A percentile compares a stretch with the other conserved stretches of the same genome.
Conservation (phyloP, 1,140 invertebrate species). For the Agrypnia vestita region DNA sequence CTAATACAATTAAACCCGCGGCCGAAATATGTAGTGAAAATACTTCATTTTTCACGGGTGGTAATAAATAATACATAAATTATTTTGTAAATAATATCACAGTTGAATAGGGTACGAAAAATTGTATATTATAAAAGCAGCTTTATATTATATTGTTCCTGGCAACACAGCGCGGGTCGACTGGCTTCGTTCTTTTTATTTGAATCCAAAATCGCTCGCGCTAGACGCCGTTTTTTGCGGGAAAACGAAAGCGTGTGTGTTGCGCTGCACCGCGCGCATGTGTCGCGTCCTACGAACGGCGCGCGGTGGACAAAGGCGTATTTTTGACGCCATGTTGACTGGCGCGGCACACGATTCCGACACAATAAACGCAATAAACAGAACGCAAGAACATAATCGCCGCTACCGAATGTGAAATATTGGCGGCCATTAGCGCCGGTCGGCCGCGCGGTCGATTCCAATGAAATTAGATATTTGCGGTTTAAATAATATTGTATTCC, state of each 20-base stretch:
- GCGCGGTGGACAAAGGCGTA: slow-evolving; percentile 26
- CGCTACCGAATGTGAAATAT: slow-evolving; percentile 36
- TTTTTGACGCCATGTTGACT: slow-evolving; percentile 39
- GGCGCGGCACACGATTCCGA: slow-evolving; percentile 29
- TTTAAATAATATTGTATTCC: no score
- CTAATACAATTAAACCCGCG: no score
- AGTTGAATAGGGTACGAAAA: no score
- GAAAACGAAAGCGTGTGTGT: slow-evolving; percentile 19
- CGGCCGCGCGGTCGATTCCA: not conserved
- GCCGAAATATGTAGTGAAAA: no score
- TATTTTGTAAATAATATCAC: no score
- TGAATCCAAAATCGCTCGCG: slow-evolving; percentile 25
- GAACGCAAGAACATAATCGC: not conserved
- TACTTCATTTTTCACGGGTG: no score
- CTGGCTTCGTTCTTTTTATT: slow-evolving; percentile 22
- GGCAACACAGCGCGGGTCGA: not conserved
- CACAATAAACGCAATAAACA: slow-evolving; percentile 42
- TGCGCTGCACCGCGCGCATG: not conserved
- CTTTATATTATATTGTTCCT: slow-evolving; percentile 1
- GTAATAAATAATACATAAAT: no score
- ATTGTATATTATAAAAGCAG: no score
- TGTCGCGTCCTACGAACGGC: slow-evolving; percentile 37
- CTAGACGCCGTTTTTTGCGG: slow-evolving; percentile 32
- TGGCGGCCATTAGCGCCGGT: slow-evolving; percentile 16
- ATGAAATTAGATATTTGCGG: no score